A percentile compares a stretch with the other conserved stretches of the same genome.
Conservation (phyloP, 2,113 vertebrate species). For the Pantherophis guttatus region DNA sequence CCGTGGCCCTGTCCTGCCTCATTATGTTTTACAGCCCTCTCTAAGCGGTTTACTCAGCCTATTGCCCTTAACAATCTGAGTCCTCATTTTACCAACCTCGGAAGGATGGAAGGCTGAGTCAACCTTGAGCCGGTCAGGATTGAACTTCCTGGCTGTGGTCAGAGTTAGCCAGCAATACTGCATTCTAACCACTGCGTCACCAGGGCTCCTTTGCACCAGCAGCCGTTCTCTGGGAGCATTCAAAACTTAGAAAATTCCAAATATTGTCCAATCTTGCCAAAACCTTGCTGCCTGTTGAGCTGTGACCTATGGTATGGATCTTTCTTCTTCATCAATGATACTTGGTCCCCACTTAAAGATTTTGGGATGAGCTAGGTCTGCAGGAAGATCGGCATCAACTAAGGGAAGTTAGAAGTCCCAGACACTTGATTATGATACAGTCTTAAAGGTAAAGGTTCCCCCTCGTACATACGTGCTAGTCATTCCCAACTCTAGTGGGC, state of each 20-base stretch:
- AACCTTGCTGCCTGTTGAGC: not conserved
- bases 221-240: not conserved
- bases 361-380: not conserved
- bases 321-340: not conserved
- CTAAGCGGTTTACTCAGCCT: too few relatives aligned
- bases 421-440: not conserved
- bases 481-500: too few relatives aligned
- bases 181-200: not conserved
- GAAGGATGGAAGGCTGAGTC: not conserved
- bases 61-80: not conserved
- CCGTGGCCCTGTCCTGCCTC: too few relatives aligned
- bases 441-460: not conserved
- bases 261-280: not conserved
- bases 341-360: not conserved
- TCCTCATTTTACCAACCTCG: not conserved
- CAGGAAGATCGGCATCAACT: not conserved
- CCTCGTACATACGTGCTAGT: too few relatives aligned
- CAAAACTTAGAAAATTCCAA: not conserved
- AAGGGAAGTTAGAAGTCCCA: not conserved
- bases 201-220: not conserved
- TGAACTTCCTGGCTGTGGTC: too few relatives aligned
- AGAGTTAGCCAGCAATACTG: too few relatives aligned
- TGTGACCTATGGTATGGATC: not conserved
- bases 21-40: too few relatives aligned
- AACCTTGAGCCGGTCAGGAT: too few relatives aligned